Conservation (phyloP, 2,888 invertebrate genomes). For the Rugalucina vietnamica region DNA sequence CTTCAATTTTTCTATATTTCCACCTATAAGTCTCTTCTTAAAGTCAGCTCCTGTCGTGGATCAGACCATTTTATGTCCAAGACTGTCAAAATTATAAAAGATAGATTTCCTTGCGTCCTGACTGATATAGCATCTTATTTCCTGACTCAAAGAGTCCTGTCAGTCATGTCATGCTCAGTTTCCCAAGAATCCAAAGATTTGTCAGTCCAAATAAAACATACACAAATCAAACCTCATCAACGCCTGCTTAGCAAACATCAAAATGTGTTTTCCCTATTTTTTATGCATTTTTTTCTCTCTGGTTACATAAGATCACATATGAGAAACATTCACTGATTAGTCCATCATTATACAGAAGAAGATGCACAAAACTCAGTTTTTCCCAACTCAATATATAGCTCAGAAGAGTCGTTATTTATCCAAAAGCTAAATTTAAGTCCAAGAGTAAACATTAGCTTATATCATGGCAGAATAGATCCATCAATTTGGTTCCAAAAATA, state of each 20-base stretch:
- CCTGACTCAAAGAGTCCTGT: constrained; percentile 3
- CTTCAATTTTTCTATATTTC: no score
- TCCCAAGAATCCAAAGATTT: neutral
- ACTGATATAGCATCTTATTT: constrained; percentile 12
- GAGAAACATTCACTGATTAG: no score
- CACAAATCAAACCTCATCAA: constrained; percentile 2
- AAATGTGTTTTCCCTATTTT: neutral
- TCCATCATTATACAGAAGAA: no score
- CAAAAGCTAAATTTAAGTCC: no score
- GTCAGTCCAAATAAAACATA: neutral
- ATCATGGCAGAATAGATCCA: neutral
- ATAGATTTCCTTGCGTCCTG: no score
- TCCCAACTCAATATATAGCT: no score
- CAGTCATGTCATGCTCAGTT: constrained; percentile 6
- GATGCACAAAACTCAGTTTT: no score
- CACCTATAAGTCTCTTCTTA: no score
- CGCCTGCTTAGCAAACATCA: constrained; percentile 5
- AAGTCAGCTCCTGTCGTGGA: no score
- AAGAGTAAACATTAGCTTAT: neutral
- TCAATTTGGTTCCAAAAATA: constrained; percentile 8
- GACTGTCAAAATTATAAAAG: no score
- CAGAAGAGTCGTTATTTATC: no score
- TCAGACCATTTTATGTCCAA: no score
- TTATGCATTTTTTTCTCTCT: neutral
- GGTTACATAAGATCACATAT: neutral